A percentile compares a stretch with the other conserved stretches of the same genome.
Evolutionary conservation across 2,797 vertebrate species (phyloP).

Genomic region (Parauchenoglanis punctatus): DNA sequence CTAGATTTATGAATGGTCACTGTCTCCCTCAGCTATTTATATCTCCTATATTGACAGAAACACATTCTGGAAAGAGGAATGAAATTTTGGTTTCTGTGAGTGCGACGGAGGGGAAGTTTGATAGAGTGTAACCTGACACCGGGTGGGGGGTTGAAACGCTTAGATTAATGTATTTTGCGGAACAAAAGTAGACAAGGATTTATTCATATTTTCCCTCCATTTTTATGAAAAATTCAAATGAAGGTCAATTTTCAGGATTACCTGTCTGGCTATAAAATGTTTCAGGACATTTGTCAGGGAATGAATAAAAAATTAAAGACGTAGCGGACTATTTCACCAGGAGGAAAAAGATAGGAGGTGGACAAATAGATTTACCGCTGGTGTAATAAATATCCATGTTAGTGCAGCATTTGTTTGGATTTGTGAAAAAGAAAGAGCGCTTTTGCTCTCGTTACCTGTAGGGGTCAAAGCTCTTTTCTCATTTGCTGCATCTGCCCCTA

Average conservation of each 20-base stretch:
- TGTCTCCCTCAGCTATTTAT: constrained; percentile 74
- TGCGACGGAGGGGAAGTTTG: constrained; percentile 60
- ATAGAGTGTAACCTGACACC: constrained; percentile 60
- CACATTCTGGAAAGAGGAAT: constrained; percentile 68
- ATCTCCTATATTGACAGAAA: constrained; percentile 75
- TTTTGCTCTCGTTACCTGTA: constrained; percentile 38
- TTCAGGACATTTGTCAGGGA: constrained; percentile 52
- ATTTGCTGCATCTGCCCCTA: constrained; percentile 17
- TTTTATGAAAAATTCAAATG: constrained; percentile 64
- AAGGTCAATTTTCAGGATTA: constrained; percentile 62
- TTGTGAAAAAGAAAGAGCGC: background rate
- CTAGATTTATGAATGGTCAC: constrained; percentile 80
- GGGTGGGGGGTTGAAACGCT: constrained; percentile 52
- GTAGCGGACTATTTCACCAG: constrained; percentile 41
- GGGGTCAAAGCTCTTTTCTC: constrained; percentile 20
- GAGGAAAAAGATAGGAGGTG: constrained; percentile 15
- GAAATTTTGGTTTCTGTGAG: constrained; percentile 63
- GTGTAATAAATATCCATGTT: constrained; percentile 2
- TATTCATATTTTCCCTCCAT: constrained; percentile 64
- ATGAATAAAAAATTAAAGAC: constrained; percentile 59
- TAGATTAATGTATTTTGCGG: constrained; percentile 64
- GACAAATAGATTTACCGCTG: constrained; percentile 27
- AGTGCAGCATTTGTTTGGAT: constrained; percentile 1
- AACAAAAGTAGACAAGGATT: constrained; percentile 66
- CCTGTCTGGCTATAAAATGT: constrained; percentile 58